Evolutionary conservation across 2,888 invertebrate species (phyloP).

Genomic region (Eilema caniola): DNA sequence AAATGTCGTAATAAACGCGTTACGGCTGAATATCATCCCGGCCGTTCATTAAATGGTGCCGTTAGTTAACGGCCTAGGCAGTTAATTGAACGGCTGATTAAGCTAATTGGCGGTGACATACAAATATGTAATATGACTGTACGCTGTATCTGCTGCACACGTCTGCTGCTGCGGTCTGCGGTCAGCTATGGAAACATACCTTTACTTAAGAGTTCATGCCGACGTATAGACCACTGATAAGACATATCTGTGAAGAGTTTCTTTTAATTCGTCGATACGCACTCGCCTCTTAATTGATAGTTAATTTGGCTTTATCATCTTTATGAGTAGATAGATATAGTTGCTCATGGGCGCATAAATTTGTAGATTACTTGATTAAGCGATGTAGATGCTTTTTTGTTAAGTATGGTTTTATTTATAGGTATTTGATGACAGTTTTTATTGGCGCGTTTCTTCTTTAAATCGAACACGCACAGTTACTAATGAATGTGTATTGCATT

Average conservation of each 20-base stretch:
- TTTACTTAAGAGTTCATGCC: not conserved
- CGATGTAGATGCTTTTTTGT: not conserved
- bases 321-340: constrained; percentile 21
- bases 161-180: too few species aligned
- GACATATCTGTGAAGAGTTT: constrained; percentile 38
- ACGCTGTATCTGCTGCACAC: too few species aligned
- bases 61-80: too few species aligned
- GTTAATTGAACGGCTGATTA: too few species aligned
- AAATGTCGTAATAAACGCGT: too few species aligned
- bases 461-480: not conserved
- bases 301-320: constrained; percentile 44
- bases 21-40: too few species aligned
- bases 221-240: constrained; percentile 32
- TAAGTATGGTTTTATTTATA: constrained; percentile 6
- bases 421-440: not conserved
- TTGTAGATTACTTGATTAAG: constrained; percentile 17
- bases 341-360: constrained; percentile 14
- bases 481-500: not conserved
- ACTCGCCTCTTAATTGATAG: constrained; percentile 42
- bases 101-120: too few species aligned
- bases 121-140: too few species aligned
- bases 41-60: too few species aligned
- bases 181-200: too few species aligned
- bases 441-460: not conserved
- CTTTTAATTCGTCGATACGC: constrained; percentile 34